These are phyloP conservation scores for Caradrina kadenii DNA, from an alignment of 2,888 invertebrate genomes.

Conservation along the genomic window DNA sequence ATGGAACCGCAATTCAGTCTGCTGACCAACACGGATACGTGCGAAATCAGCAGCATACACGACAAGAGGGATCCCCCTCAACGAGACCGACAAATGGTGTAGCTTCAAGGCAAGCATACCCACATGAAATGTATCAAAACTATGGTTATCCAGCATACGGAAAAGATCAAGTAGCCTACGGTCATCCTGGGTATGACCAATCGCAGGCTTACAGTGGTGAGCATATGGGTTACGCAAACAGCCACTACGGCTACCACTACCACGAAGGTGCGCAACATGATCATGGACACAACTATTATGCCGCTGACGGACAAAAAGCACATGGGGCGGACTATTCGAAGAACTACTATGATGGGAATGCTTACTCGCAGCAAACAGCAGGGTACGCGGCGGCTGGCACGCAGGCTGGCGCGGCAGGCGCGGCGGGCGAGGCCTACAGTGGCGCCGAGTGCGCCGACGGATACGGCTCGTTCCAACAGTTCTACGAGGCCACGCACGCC, in stretches of 20 bases:
- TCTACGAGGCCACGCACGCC: slow-evolving; percentile 91
- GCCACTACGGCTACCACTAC: slow-evolving; percentile 89
- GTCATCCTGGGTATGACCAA: slow-evolving; percentile 91
- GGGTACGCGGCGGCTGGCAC: slow-evolving; percentile 66
- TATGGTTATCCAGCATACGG: slow-evolving; percentile 89
- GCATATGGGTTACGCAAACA: slow-evolving; percentile 85
- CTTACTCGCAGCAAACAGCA: slow-evolving; percentile 82
- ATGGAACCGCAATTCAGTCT: slow-evolving; percentile 77
- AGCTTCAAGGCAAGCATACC: slow-evolving; percentile 81
- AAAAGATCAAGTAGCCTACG: slow-evolving; percentile 89
- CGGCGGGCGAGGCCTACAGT: slow-evolving; percentile 85
- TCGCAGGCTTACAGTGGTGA: slow-evolving; percentile 84
- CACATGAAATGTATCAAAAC: slow-evolving; percentile 88
- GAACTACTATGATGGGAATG: slow-evolving; percentile 86
- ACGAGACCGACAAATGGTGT: slow-evolving; percentile 83
- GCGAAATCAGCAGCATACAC: slow-evolving; percentile 82
- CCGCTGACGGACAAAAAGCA: slow-evolving; percentile 87
- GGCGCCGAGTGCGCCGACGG: slow-evolving; percentile 91
- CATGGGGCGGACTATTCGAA: slow-evolving; percentile 89
- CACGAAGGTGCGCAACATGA: slow-evolving; percentile 85
- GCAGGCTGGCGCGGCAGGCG: slow-evolving; percentile 85
- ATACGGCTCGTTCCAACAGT: slow-evolving; percentile 93
- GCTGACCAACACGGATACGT: slow-evolving; percentile 87
- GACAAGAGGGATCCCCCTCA: slow-evolving; percentile 81
- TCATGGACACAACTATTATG: slow-evolving; percentile 85